Evolutionary conservation across 2,888 invertebrate genomes (phyloP).

Genomic region (Cephus spinipes): DNA sequence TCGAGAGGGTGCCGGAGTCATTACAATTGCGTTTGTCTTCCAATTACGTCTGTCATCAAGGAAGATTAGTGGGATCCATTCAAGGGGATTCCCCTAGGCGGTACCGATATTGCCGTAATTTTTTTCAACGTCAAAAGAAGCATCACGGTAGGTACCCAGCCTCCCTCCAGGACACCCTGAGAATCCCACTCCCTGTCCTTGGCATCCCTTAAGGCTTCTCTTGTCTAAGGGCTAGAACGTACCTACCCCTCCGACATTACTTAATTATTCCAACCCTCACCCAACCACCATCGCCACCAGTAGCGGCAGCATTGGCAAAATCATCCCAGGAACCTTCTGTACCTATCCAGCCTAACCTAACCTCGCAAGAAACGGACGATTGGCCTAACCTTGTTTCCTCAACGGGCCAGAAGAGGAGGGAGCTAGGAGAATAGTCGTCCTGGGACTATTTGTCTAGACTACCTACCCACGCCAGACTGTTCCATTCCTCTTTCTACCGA

Average conservation of each 20-base stretch:
- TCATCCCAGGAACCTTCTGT: constrained; percentile 11
- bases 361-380: constrained; percentile 37
- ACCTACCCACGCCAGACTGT: constrained; percentile 13
- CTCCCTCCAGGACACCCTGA: background rate
- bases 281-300: background rate
- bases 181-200: background rate
- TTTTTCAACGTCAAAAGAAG: constrained; percentile 28
- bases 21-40: constrained; percentile 38
- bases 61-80: constrained; percentile 40
- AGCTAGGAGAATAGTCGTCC: constrained; percentile 44
- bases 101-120: constrained; percentile 40
- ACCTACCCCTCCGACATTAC: constrained; percentile 47
- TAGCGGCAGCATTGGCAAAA: background rate
- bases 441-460: constrained; percentile 47
- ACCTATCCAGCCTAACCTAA: constrained; percentile 4
- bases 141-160: constrained; percentile 2
- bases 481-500: background rate
- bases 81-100: constrained; percentile 6
- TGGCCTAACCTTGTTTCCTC: constrained; percentile 56
- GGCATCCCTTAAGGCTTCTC: background rate
- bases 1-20: constrained; percentile 4
- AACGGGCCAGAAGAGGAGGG: constrained; percentile 22
- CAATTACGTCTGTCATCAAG: constrained; percentile 41
- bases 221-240: background rate
- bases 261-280: constrained; percentile 54